Conservation (phyloP, 2,797 vertebrate genomes). For the Dipus sagitta region DNA sequence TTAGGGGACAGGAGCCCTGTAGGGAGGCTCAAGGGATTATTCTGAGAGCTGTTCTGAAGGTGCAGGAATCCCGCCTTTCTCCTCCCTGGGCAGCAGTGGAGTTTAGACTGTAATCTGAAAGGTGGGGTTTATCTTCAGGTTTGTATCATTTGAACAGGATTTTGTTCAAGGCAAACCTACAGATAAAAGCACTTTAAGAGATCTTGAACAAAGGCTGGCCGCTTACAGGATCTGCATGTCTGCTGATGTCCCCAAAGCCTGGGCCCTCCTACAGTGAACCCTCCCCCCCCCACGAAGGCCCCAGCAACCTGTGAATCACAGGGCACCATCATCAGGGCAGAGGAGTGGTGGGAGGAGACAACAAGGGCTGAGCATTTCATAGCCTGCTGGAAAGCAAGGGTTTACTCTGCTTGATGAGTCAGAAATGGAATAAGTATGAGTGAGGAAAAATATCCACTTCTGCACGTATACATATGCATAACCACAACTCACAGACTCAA, state of each 20-base stretch:
- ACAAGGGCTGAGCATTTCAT: accelerated
- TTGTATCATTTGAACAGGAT: slow-evolving; percentile 86
- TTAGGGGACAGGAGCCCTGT: slow-evolving; percentile 89
- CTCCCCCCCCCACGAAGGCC: neutral
- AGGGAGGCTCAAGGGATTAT: slow-evolving; percentile 91
- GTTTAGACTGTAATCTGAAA: slow-evolving; percentile 86
- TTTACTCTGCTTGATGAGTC: neutral
- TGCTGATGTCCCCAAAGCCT: neutral
- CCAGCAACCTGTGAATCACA: neutral
- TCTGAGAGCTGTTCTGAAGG: slow-evolving; percentile 88
- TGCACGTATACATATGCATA: neutral
- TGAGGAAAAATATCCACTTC: no score
- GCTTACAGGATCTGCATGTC: neutral
- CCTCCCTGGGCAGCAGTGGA: slow-evolving; percentile 82
- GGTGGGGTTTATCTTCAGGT: slow-evolving; percentile 85
- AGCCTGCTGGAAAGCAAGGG: accelerated
- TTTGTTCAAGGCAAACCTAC: slow-evolving; percentile 86
- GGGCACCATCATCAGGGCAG: neutral
- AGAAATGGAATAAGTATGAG: neutral
- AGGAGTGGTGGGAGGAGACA: neutral
- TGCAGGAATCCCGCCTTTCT: slow-evolving; percentile 86
- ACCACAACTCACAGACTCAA: neutral
- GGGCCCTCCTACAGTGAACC: accelerated
- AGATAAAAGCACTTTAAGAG: slow-evolving; percentile 86
- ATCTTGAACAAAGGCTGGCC: slow-evolving; percentile 83